Base-by-base conservation (phyloP, 2,797 vertebrate genomes). In the Pseudopleuronectes americanus region DNA sequence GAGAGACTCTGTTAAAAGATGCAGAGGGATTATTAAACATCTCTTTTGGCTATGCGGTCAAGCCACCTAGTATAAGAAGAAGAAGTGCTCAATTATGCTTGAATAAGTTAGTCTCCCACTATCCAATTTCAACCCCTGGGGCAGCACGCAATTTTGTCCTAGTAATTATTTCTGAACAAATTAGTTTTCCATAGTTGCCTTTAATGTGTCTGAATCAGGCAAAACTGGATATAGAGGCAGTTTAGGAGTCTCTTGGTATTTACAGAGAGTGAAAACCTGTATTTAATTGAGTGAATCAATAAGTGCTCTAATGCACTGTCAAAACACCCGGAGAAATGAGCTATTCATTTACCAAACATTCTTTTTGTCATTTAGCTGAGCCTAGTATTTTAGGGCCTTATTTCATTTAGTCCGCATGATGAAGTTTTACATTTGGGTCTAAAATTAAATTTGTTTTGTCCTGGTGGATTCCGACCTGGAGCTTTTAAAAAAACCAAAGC, bases 261-360 rank as follows among this genome's bases (percentile, higher is more conserved):
- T 94, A 91, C 89, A 89, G 84, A 87, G 76, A 84, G 87, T 83
- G 89, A 90, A 91, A 89, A 91, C 88, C 92, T 89, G 89, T 93
- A 93, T 94, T 93, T 94, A 93, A 94, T 93, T 90, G 91, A 92
- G 90, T 89, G 91, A 93, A 93, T 94, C 92, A 90, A 93, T 93
- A 92, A 87, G 86, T 87, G 87, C 80, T 83, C 69, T 87, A 91
- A 90, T 80, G 79, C 90, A 89, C 87, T 92, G 87, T 93, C 91
- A 93, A 86, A 92, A 89, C 64, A 78, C 69, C 53, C 14, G 48
- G 64, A 84, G 76, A 88, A 88, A 89, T 87, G 68, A 88, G 85
- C 89, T 90, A 80, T 87, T 90, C 84, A 84, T 92, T 91, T 89
- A 84, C 83, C 84, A 76, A 77, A 86, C 84, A 77, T 74, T 83